A percentile compares a stretch with the other conserved stretches of the same genome.
Conservation (phyloP, 2,888 invertebrate species). For the Pristionchus japonicus region DNA sequence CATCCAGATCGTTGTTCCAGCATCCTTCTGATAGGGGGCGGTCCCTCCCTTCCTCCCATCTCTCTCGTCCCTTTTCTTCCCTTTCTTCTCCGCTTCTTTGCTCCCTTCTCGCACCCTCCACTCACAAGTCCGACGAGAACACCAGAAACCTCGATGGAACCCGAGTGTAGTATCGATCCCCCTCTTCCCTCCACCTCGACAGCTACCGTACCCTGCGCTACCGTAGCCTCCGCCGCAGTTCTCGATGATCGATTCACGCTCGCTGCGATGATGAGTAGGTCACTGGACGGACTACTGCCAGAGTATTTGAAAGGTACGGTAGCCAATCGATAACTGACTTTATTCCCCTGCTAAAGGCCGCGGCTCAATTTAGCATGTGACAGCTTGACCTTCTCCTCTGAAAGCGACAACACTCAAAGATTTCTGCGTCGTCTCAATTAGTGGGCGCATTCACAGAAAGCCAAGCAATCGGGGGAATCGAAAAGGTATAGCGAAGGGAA, state of each 20-base stretch:
- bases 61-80: background rate
- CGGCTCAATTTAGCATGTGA: slow-evolving; percentile 7
- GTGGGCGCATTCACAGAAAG: background rate
- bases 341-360: background rate
- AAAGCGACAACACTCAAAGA: background rate
- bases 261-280: slow-evolving; percentile 42
- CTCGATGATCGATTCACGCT: slow-evolving; percentile 28
- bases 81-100: background rate
- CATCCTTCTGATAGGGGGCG: slow-evolving; percentile 29
- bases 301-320: slow-evolving; percentile 47
- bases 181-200: background rate
- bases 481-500: background rate
- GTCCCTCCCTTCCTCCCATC: background rate
- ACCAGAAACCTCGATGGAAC: background rate
- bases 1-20: background rate
- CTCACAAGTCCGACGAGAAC: background rate
- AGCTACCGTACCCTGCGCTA: background rate
- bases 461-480: background rate
- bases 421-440: background rate
- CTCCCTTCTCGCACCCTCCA: slow-evolving; percentile 6
- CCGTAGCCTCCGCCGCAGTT: background rate
- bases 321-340: slow-evolving; percentile 5
- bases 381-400: background rate
- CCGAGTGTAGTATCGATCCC: background rate
- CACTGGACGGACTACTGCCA: slow-evolving; percentile 43